Base-by-base conservation (phyloP, 2,888 invertebrate species). In the Plebejus argus region DNA sequence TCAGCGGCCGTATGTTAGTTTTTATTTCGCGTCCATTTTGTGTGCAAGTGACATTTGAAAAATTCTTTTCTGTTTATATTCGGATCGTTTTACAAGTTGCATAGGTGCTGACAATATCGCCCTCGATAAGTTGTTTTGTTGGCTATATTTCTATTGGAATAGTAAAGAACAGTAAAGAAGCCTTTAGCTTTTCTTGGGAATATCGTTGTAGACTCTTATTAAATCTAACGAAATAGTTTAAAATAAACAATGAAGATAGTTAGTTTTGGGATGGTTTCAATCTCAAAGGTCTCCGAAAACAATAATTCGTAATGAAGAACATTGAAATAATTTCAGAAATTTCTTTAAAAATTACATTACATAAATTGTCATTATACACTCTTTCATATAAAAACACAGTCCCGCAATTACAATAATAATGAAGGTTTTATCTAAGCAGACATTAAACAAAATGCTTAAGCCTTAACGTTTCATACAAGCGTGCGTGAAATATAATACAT, bases 401-500 rank as follows among this genome's bases (percentile, higher is more conserved):
- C 12, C 12, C 28, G 15, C 10, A 23, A 23, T 20, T 23, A 23
- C 20, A 61, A 61, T 23, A 61, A 61, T 20, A 58, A 23, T 58
- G 1, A 61, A 23, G 61, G 28, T 33, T 66, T 12, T 33, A 66
- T 5, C 18, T 66, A 20, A 20, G 45, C n/a, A 23, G 45, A 45
- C 23, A 72, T 72, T 45, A 3, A 39, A 35, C 39, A 23, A 5
- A 61, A 66, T 23, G 23, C 58, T 28, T 2, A 28, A 28, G 28
- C 28, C 28, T 28, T 28, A 66, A 33, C 53, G 23, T 18, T 18
- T 28, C 23, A 74, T 20, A 45, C 23, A 53, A 23, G 49, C 23
- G 74, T 53, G 84, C 84, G 86, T 86, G 90, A 90, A 89, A 49
- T 53, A 74, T 53, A 74, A 49, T 89, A 89, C 90, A 89, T 87